Evolutionary conservation across 92 coral and sea anemone genomes (phyloP).

Genomic region (Palythoa grandiflora): DNA sequence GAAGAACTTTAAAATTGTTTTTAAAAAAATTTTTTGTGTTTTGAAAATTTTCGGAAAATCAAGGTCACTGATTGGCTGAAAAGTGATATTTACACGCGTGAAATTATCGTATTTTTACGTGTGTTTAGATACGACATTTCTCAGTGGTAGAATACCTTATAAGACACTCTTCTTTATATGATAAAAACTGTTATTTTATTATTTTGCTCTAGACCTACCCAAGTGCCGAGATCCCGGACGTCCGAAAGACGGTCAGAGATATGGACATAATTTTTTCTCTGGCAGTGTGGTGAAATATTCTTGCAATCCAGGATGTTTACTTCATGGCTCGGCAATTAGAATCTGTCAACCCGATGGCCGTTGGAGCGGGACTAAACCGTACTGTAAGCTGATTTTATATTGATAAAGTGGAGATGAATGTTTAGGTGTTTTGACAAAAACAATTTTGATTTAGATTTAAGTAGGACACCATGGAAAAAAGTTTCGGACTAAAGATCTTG

Average conservation of each 20-base stretch:
- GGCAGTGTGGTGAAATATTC: slow-evolving; percentile 80
- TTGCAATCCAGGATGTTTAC: slow-evolving; percentile 84
- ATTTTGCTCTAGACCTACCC: background rate
- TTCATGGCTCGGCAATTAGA: slow-evolving; percentile 83
- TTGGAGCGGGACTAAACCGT: slow-evolving; percentile 88
- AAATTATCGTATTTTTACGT: no score
- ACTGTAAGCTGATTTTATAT: slow-evolving; percentile 61
- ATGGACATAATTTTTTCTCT: slow-evolving; percentile 56
- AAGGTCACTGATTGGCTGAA: no score
- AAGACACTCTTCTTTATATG: no score
- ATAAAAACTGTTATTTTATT: background rate
- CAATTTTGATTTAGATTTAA: background rate
- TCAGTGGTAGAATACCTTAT: no score
- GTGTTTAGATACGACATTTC: no score
- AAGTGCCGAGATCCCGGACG: slow-evolving; percentile 71
- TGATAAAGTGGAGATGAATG: background rate
- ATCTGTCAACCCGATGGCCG: slow-evolving; percentile 76
- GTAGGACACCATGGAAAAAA: no score
- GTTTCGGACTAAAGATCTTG: no score
- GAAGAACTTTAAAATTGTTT: no score
- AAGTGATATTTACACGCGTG: no score
- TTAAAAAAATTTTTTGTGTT: no score
- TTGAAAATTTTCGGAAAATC: no score
- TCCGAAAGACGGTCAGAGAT: slow-evolving; percentile 74
- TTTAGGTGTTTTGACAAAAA: background rate